Percentiles rank a stretch among this genome's conserved stretches.
phyloP scores from a whole-genome alignment of 2,113 vertebrate species.

The Tachysurus fulvidraco region DNA sequence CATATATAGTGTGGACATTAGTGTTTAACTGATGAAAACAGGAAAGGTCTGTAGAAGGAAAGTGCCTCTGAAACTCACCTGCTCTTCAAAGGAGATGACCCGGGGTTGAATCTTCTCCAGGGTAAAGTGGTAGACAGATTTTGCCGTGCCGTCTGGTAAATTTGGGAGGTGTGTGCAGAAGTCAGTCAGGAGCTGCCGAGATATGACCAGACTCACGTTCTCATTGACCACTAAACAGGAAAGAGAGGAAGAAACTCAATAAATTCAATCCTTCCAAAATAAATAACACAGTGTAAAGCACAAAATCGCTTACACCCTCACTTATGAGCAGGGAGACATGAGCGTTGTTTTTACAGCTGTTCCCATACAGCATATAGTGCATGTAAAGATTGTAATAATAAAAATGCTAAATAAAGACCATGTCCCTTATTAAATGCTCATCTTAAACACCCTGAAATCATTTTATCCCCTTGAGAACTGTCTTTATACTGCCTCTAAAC shows the following conservation, averaged over 20 bases:
- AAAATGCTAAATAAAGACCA: not conserved
- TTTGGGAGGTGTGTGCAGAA: constrained; percentile 94
- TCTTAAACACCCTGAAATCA: not conserved
- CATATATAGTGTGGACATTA: too few relatives aligned
- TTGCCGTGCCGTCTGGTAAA: constrained; percentile 90
- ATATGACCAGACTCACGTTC: constrained; percentile 97
- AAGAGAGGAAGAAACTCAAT: not conserved
- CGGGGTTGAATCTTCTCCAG: constrained; percentile 97
- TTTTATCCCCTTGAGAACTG: too few relatives aligned
- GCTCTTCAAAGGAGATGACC: constrained; percentile 98
- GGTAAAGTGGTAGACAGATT: constrained; percentile 96
- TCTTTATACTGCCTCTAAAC: not conserved
- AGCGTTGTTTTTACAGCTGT: not conserved
- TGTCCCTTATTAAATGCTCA: not conserved
- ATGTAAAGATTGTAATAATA: not conserved
- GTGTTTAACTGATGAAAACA: not conserved
- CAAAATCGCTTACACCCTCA: not conserved
- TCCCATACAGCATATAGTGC: not conserved
- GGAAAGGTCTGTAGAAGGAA: too few relatives aligned
- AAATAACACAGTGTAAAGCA: not conserved
- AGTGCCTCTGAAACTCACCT: constrained; percentile 71
- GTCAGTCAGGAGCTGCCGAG: constrained; percentile 93
- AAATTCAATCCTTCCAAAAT: not conserved
- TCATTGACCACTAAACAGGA: constrained; percentile 90
- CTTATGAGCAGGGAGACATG: not conserved